Evolutionary conservation across 2,797 vertebrate species (phyloP).

Genomic region (Sebastiscus albofasciatus): DNA sequence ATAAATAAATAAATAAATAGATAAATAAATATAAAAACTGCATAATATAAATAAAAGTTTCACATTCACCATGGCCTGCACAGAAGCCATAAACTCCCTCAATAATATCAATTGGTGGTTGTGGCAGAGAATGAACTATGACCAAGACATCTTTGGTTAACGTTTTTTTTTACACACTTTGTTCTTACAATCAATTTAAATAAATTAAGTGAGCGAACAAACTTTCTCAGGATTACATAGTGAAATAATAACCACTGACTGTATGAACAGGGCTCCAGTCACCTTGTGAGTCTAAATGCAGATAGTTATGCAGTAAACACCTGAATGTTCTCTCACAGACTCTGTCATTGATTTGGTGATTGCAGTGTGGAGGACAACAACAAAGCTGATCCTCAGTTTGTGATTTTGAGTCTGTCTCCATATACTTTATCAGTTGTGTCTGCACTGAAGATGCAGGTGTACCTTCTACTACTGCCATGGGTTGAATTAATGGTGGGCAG

Average conservation of each 20-base stretch:
- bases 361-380: conserved; percentile 34
- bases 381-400: conserved; percentile 14
- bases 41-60: not conserved
- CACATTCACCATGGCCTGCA: not conserved
- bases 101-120: not conserved
- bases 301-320: conserved; percentile 1
- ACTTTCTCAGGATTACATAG: not conserved
- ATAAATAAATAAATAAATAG: too few relatives aligned
- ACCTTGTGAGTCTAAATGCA: not conserved
- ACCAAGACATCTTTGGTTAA: not conserved
- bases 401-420: conserved; percentile 23
- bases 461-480: not conserved
- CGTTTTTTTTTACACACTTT: not conserved
- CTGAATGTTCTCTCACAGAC: not conserved
- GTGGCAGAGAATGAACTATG: not conserved
- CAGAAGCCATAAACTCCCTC: not conserved
- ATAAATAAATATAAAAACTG: too few relatives aligned
- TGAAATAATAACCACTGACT: not conserved
- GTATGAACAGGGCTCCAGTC: not conserved
- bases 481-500: conserved; percentile 35
- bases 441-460: conserved; percentile 24
- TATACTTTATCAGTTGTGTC: not conserved
- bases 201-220: not conserved
- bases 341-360: conserved; percentile 27
- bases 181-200: not conserved